Percentiles rank a stretch among this genome's conserved stretches.
phyloP scores from a whole-genome alignment of 2,113 vertebrate species.

The Megaceryle torquata region DNA sequence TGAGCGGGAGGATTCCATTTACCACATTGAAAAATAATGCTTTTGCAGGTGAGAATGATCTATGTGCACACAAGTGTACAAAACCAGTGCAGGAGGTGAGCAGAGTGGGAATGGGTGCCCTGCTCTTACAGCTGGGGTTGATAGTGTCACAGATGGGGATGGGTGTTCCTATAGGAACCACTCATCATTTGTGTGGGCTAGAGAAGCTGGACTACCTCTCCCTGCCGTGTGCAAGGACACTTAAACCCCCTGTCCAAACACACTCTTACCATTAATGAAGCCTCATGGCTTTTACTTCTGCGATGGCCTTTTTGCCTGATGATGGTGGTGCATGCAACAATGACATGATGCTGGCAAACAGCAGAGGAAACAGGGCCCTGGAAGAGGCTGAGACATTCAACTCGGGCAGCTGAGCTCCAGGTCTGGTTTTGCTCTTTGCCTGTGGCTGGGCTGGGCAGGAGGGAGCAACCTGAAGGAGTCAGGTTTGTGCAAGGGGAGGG shows the following conservation, averaged over 20 bases:
- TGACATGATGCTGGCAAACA: fast-evolving
- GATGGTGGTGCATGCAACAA: neutral
- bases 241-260: neutral
- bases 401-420: fast-evolving
- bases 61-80: fast-evolving
- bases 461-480: neutral
- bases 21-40: neutral
- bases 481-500: fast-evolving
- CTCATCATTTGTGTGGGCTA: fast-evolving
- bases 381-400: neutral
- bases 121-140: neutral
- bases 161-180: no score
- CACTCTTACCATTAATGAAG: fast-evolving
- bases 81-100: neutral
- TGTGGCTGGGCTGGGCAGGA: neutral
- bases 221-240: neutral
- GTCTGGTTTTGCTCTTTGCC: neutral
- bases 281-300: neutral
- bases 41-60: neutral
- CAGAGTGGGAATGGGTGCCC: fast-evolving
- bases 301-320: neutral
- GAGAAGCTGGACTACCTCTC: neutral
- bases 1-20: neutral
- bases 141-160: neutral
- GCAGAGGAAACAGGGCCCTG: fast-evolving